Evolutionary conservation across 1,140 invertebrate genomes (phyloP).

Genomic region (Psilanteris sp.): DNA sequence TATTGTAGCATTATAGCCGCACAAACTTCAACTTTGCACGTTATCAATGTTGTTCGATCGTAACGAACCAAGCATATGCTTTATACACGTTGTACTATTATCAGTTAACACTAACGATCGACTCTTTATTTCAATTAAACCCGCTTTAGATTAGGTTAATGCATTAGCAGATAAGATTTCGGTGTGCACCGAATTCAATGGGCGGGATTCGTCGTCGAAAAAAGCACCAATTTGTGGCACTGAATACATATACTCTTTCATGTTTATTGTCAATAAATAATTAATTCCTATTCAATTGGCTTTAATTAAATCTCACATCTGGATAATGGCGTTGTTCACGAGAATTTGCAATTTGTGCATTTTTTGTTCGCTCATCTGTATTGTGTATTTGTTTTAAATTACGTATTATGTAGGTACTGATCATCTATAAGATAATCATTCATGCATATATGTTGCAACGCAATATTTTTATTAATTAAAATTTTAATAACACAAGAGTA

Average conservation of each 20-base stretch:
- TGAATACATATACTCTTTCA: constrained; percentile 1
- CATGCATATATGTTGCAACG: constrained; percentile 9
- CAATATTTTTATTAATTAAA: constrained; percentile 31
- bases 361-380: neutral
- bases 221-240: constrained; percentile 2
- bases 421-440: constrained; percentile 20
- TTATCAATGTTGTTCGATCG: constrained; percentile 57
- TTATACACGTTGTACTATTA: constrained; percentile 47
- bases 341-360: too few species aligned
- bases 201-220: neutral
- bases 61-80: constrained; percentile 56
- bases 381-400: constrained; percentile 37
- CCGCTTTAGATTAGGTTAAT: constrained; percentile 34
- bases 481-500: constrained; percentile 22
- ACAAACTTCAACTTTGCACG: constrained; percentile 31
- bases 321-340: too few species aligned
- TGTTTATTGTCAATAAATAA: constrained; percentile 22
- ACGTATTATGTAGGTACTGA: constrained; percentile 1
- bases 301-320: constrained; percentile 8
- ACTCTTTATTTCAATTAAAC: constrained; percentile 59
- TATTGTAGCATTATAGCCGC: constrained; percentile 21
- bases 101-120: constrained; percentile 56
- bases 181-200: constrained; percentile 1
- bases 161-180: constrained; percentile 25
- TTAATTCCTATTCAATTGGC: constrained; percentile 26